Base-by-base conservation (phyloP, 2,113 vertebrate genomes). In the Acanthisitta chloris region DNA sequence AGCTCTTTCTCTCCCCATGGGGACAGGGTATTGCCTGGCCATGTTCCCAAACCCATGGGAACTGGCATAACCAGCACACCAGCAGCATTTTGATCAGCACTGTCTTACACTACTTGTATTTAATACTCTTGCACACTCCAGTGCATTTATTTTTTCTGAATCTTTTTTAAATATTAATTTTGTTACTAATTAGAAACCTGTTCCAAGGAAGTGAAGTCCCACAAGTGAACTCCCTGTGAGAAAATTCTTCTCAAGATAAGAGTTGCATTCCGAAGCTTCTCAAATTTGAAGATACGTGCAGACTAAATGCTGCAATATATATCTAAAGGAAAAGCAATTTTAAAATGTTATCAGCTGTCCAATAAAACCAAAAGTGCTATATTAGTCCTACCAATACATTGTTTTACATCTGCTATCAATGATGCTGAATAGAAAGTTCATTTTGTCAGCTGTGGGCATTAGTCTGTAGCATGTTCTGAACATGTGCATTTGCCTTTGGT, bases 11-110 rank as follows among this genome's bases (percentile, higher is more conserved):
- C 19, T n/a, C 19, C 51, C 31, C 4, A 1, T 38, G 59, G 24
- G 14, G 11, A 10, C 7, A 15, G 5, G 9, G 17, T 34, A 16
- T 23, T 66, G 40, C 17, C 52, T 76, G 29, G 24, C 26, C 43
- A 3, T 29, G 23, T 42, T 69, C 25, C 25, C 40, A 90, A 49
- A n/a, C 8, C 45, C 0, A 0, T 0, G 1, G 21, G 20, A 59
- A 61, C 15, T 33, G 8, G 8, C 2, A 0, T 36, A 61, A 49
- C 9, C 23, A 8, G 6, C 8, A 9, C 5, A 66, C 34, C 31
- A 71, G 17, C 23, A 57, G 13, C 21, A 20, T 67, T 88, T 70
- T 73, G 40, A 73, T 51, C 33, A 71, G 7, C 29, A 11, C 8
- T 64, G 20, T 79, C 51, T 77, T 57, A 31, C 70, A 26, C n/a